Conservation (phyloP, 2,113 vertebrate species). For the Eudorcas thomsonii region DNA sequence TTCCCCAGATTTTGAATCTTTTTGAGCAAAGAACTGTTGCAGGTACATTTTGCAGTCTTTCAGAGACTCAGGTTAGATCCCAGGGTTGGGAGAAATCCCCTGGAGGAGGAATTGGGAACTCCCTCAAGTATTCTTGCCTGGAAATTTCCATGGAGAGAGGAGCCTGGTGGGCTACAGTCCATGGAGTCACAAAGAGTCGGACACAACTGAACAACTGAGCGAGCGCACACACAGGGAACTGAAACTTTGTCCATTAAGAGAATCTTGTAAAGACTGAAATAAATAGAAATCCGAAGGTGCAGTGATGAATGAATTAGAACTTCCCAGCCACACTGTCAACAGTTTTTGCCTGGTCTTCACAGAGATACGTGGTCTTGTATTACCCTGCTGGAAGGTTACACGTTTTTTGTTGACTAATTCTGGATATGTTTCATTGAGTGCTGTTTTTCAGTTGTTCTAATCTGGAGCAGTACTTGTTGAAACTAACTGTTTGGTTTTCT, state of each 20-base stretch:
- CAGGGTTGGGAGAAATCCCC: background rate
- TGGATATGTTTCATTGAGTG: background rate
- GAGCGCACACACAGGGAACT: background rate
- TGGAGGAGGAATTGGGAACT: background rate
- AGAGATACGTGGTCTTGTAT: background rate
- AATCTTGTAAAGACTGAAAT: background rate
- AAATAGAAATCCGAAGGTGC: background rate
- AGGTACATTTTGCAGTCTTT: background rate
- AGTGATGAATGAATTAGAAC: background rate
- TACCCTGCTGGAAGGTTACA: background rate
- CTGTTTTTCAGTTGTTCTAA: background rate
- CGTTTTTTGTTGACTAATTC: background rate
- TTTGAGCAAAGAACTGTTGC: background rate
- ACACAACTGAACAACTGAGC: background rate
- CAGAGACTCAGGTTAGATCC: background rate
- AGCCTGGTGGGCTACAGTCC: background rate
- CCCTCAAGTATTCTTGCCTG: background rate
- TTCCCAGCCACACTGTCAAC: background rate
- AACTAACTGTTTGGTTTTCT: background rate
- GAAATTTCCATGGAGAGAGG: background rate
- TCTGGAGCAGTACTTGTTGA: background rate
- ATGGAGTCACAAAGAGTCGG: background rate
- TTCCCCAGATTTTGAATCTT: background rate
- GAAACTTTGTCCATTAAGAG: background rate
- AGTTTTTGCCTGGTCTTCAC: background rate